Evolutionary conservation across 2,888 invertebrate genomes (phyloP), one percentile per base, ranked within the genome.

Genomic region (Tenthredo amoena): DNA sequence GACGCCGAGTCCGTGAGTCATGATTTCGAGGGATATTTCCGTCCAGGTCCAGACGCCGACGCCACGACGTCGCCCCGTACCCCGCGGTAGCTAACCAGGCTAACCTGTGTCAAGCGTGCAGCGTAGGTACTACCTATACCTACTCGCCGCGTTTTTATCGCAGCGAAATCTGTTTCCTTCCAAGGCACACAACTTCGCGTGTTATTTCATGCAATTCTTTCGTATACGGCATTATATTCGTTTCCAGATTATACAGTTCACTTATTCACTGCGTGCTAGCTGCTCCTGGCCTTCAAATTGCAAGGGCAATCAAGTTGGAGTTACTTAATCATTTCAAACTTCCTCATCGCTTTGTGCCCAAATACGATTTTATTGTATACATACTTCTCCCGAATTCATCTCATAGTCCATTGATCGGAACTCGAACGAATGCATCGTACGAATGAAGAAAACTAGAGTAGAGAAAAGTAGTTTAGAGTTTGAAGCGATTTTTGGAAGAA

Each of bases 1-100:
- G 81, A 81, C 58, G 81, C 81, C 81, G 40, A 62, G 81, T 62
- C 81, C n/a, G 81, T 81, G 81, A 81, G 81, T 81, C 81, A 81
- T 62, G 81, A 81, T 81, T 81, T 81, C 81, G 81, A 81, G 81
- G 81, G 81, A 81, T 81, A 81, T 81, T 81, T 81, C 81, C 58
- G 81, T 81, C 81, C 62, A 81, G 81, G 81, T 81, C 81, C 81
- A 81, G 81, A 81, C 81, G 58, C 58, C 79, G 79, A 79, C 58
- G 81, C 40, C 81, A 21, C 55, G 58, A 81, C 81, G 81, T 62
- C 81, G 62, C 34, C 77, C 77, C 50, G 50, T 34, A 26, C 50
- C 50, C 43, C 50, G 55, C 31, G 21, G 15, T 18, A 71, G 71
- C 18, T 71, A 71, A 71, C 71, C 74, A 74, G 26, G 68, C 68